Evolutionary conservation across 2,113 vertebrate genomes (phyloP), one percentile per base, ranked within the genome.

Genomic region (Rallus limicola): DNA sequence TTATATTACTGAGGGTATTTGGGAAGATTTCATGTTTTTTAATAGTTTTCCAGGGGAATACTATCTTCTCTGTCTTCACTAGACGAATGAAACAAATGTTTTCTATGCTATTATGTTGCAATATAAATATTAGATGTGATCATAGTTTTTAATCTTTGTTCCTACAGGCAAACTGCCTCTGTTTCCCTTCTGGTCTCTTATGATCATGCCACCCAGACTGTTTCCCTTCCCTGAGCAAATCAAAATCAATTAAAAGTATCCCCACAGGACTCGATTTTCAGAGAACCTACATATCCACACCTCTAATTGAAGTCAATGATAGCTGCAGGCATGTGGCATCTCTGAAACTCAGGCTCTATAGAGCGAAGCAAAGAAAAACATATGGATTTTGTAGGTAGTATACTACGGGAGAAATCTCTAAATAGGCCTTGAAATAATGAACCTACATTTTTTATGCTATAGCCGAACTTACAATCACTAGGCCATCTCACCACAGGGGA

Each of bases 331-430:
- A 68, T 85, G 81, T 44, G 91, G 86, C 95, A 91, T 90, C 82
- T 92, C 94, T 92, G 90, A 76, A 94, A 84, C 38, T 55, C 53
- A 84, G 65, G 64, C 78, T 93, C 71, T 96, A 64, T 34, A 75
- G 70, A 95, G 85, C 90, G 87, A 93, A 93, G 86, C 95, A 90
- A 94, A 91, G 94, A 72, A 96, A 96, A 96, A 80, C 96, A 96
- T 94, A 98, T 95, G 94, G 96, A 96, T 96, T 94, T 95, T 96
- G 71, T 92, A 96, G 97, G 92, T 96, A 97, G 95, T 78, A 96
- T 94, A 96, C 96, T 96, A 97, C 86, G 95, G 96, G 97, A 97
- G 95, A 97, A 86, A 88, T 82, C 90, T 86, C 96, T 97, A 97
- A 97, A 97, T 95, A 95, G 94, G 92, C 78, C 69, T 85, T 94